These are phyloP conservation scores for Gerris buenoi DNA, from an alignment of 1,140 invertebrate species.

Conservation along the genomic window DNA sequence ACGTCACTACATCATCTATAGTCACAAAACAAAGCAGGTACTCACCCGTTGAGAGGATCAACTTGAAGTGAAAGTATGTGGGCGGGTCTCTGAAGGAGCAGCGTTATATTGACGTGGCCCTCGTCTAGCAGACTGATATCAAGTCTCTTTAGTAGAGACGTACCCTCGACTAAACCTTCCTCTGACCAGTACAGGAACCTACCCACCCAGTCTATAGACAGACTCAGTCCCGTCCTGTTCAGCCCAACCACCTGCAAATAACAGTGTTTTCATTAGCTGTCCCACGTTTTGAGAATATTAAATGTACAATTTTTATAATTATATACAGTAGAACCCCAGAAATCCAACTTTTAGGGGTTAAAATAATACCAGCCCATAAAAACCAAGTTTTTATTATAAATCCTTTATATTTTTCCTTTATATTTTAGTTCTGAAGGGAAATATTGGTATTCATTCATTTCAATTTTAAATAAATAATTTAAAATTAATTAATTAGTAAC, in stretches of 20 bases:
- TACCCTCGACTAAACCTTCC: conserved; percentile 31
- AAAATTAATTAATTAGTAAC: too few species aligned
- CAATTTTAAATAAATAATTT: too few species aligned
- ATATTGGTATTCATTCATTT: too few species aligned
- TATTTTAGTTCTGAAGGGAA: too few species aligned
- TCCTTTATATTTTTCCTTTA: too few species aligned
- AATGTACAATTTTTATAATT: too few species aligned
- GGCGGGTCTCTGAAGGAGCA: conserved; percentile 12
- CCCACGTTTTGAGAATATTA: too few species aligned
- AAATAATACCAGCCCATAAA: too few species aligned
- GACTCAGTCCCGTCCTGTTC: conserved; percentile 44
- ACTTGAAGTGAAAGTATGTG: conserved; percentile 47
- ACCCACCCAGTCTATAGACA: conserved; percentile 74
- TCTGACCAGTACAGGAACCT: conserved; percentile 67
- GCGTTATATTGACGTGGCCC: conserved; percentile 6
- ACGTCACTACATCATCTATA: neutral
- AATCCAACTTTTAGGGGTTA: too few species aligned
- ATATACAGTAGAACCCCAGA: too few species aligned
- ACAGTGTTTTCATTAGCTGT: too few species aligned
- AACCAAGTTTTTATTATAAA: too few species aligned
- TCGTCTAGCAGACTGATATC: conserved; percentile 11
- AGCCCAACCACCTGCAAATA: conserved; percentile 50
- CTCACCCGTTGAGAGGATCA: conserved; percentile 41
- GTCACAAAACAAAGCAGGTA: neutral
- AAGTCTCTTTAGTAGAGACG: conserved; percentile 4